Conservation (phyloP, 64 coral and sea anemone genomes). For the Actinia equina region DNA sequence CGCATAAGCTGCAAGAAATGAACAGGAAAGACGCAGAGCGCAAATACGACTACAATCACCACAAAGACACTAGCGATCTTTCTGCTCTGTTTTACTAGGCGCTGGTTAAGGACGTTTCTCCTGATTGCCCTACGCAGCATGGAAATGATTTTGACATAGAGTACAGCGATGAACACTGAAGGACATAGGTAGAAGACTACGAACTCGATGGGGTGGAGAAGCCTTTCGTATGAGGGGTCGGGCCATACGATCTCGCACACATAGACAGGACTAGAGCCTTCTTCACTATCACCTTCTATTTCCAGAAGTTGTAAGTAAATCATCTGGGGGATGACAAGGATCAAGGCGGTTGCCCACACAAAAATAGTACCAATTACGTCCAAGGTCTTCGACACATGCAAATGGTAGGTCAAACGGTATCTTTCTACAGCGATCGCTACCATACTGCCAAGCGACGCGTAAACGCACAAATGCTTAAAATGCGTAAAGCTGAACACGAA, state of each 20-base stretch:
- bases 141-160: slow-evolving; percentile 54
- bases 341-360: slow-evolving; percentile 28
- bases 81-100: slow-evolving; percentile 16
- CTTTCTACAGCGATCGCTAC: slow-evolving; percentile 51
- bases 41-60: slow-evolving; percentile 37
- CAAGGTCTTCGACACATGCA: background rate
- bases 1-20: slow-evolving; percentile 43
- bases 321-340: slow-evolving; percentile 47
- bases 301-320: slow-evolving; percentile 21
- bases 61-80: slow-evolving; percentile 20
- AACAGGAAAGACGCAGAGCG: slow-evolving; percentile 47
- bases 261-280: background rate
- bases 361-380: background rate
- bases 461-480: slow-evolving; percentile 56
- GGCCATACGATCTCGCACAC: slow-evolving; percentile 57
- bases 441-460: slow-evolving; percentile 49
- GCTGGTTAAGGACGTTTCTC: slow-evolving; percentile 3
- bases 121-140: slow-evolving; percentile 26
- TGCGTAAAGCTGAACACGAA: slow-evolving; percentile 55
- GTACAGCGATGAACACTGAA: slow-evolving; percentile 24
- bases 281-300: background rate
- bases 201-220: slow-evolving; percentile 59
- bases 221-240: slow-evolving; percentile 28
- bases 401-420: slow-evolving; percentile 15
- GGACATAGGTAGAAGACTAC: slow-evolving; percentile 40